These are phyloP conservation scores for Spodoptera littoralis DNA, from an alignment of 2,888 invertebrate genomes.

Conservation along the genomic window DNA sequence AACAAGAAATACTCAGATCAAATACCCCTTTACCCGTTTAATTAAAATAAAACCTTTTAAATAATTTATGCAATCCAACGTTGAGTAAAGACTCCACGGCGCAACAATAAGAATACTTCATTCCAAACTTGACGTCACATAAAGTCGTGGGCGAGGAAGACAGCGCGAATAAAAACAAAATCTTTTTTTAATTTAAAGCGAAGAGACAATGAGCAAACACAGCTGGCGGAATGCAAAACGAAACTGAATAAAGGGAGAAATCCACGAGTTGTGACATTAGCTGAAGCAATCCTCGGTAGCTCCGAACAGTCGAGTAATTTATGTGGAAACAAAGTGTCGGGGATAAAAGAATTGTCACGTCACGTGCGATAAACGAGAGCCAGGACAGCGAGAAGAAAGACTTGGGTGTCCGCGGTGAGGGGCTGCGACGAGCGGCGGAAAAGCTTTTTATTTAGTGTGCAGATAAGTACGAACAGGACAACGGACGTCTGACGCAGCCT, in stretches of 20 bases:
- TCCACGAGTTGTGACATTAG: constrained; percentile 75
- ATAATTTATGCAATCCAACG: constrained; percentile 84
- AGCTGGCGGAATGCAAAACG: constrained; percentile 87
- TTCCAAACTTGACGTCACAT: constrained; percentile 87
- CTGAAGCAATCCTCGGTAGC: constrained; percentile 75
- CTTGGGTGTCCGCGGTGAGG: constrained; percentile 62
- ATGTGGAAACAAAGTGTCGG: constrained; percentile 81
- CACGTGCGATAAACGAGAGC: constrained; percentile 78
- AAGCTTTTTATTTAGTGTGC: constrained; percentile 74
- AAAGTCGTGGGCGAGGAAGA: constrained; percentile 85
- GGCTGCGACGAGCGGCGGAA: constrained; percentile 64
- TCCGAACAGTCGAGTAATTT: constrained; percentile 78
- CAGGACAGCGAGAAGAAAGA: constrained; percentile 66
- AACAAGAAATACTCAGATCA: constrained; percentile 45
- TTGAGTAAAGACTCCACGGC: constrained; percentile 77
- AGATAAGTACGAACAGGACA: constrained; percentile 72
- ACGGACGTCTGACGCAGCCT: constrained; percentile 71
- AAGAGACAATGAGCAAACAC: constrained; percentile 87
- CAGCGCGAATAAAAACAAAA: constrained; percentile 79
- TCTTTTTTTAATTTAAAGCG: constrained; percentile 84
- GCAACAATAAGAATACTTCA: constrained; percentile 85
- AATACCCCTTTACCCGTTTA: constrained; percentile 65
- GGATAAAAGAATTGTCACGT: constrained; percentile 82
- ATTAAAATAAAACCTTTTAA: constrained; percentile 78
- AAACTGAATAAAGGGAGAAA: constrained; percentile 74